Percentiles rank a stretch among this genome's conserved stretches.
phyloP scores from a whole-genome alignment of 2,888 invertebrate species.

The Acholoe squamosa region DNA sequence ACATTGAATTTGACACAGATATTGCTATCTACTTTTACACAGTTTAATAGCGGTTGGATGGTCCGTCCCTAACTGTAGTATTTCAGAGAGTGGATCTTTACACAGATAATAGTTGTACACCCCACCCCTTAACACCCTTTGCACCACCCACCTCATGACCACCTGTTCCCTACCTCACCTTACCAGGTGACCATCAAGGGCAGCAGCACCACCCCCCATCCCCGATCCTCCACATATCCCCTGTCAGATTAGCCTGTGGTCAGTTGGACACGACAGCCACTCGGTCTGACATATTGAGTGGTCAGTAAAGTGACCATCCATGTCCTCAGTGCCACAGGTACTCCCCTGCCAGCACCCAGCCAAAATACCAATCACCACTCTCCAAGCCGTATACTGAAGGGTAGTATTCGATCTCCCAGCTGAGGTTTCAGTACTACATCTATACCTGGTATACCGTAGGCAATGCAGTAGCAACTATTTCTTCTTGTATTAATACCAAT shows the following conservation, averaged over 20 bases:
- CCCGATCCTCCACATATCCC: not conserved
- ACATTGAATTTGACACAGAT: too few relatives aligned
- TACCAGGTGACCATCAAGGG: not conserved
- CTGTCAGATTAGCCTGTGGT: constrained; percentile 23
- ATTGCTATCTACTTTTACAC: too few relatives aligned
- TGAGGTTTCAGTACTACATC: not conserved
- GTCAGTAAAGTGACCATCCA: constrained; percentile 18
- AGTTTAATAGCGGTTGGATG: too few relatives aligned
- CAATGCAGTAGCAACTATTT: too few relatives aligned
- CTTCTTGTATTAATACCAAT: too few relatives aligned
- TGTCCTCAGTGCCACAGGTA: not conserved
- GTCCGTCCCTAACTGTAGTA: too few relatives aligned
- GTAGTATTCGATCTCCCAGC: not conserved
- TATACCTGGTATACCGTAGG: too few relatives aligned
- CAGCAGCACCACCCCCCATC: not conserved
- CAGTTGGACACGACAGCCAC: constrained; percentile 9
- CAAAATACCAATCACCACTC: not conserved
- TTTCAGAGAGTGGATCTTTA: too few relatives aligned
- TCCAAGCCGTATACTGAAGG: not conserved
- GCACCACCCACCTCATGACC: not conserved
- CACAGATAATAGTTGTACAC: too few relatives aligned
- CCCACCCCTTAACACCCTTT: too few relatives aligned
- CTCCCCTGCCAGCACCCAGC: not conserved
- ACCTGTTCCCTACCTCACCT: not conserved
- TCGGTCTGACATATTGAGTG: constrained; percentile 15